Evolutionary conservation across 2,888 invertebrate genomes (phyloP).

Genomic region (Esperia sulphurella): DNA sequence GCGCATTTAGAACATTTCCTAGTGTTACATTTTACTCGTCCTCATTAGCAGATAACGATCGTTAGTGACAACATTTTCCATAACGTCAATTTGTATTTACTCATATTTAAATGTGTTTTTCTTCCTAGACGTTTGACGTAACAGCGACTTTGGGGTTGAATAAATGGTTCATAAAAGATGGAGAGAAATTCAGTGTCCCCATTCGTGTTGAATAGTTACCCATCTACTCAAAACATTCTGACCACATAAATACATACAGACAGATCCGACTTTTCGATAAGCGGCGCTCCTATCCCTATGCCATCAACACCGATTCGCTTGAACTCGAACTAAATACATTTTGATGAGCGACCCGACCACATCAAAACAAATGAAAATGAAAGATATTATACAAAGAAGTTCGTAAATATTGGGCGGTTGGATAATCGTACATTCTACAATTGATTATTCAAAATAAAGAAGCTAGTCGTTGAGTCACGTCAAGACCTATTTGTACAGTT

Average conservation of each 20-base stretch:
- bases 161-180: not conserved
- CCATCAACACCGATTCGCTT: conserved; percentile 41
- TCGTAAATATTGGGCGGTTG: too few species aligned
- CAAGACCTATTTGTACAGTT: too few species aligned
- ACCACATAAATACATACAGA: too few species aligned
- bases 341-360: conserved; percentile 28
- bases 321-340: conserved; percentile 67
- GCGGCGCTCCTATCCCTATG: conserved; percentile 34
- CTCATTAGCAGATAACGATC: conserved; percentile 31
- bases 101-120: not conserved
- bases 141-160: not conserved
- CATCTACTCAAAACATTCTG: conserved; percentile 12
- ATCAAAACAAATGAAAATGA: conserved; percentile 17
- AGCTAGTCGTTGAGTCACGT: too few species aligned
- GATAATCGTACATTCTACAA: too few species aligned
- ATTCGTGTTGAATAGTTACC: conserved; percentile 17
- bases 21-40: conserved; percentile 60
- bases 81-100: conserved; percentile 6
- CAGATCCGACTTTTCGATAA: conserved; percentile 39
- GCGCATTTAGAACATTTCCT: conserved; percentile 55
- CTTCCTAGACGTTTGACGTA: not conserved
- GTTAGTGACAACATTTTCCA: conserved; percentile 1
- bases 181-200: conserved; percentile 12
- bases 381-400: too few species aligned
- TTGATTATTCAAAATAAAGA: too few species aligned